These are phyloP conservation scores for Sarotherodon lohbergeri DNA, from an alignment of 2,113 vertebrate genomes.

Conservation along the genomic window DNA sequence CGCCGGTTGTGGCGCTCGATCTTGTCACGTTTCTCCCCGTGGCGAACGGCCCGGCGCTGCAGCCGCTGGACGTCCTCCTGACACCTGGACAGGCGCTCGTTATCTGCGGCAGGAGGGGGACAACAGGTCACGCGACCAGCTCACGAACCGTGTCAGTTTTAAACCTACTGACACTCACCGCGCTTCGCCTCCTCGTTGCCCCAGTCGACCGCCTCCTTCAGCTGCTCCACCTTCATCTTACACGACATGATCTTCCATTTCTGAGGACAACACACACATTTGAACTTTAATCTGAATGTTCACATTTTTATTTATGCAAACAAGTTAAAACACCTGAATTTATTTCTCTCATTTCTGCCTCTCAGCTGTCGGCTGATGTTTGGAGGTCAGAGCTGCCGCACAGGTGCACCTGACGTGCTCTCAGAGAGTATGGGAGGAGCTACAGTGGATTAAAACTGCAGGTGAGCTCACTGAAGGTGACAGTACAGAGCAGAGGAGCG, in stretches of 20 bases:
- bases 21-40: constrained; percentile 95
- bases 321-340: neutral
- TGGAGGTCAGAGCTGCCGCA: neutral
- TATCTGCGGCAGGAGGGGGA: constrained; percentile 66
- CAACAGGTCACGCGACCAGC: neutral
- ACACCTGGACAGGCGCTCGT: constrained; percentile 79
- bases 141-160: too few species aligned
- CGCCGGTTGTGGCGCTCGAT: constrained; percentile 87
- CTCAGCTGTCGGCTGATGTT: neutral
- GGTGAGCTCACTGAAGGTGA: neutral
- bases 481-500: neutral
- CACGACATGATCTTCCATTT: constrained; percentile 99
- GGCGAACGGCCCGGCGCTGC: constrained; percentile 83
- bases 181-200: constrained; percentile 85
- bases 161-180: constrained; percentile 68
- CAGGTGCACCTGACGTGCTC: neutral
- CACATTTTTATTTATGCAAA: neutral
- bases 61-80: constrained; percentile 90
- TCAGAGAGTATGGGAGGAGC: neutral
- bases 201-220: constrained; percentile 89
- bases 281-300: neutral
- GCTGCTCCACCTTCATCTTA: constrained; percentile 91
- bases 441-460: neutral
- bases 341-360: neutral
- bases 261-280: constrained; percentile 60